Percentiles rank a stretch among this genome's conserved stretches.
These are phyloP conservation scores for Hypomecis punctinalis DNA, from an alignment of 2,888 invertebrate species.

Conservation along the genomic window DNA sequence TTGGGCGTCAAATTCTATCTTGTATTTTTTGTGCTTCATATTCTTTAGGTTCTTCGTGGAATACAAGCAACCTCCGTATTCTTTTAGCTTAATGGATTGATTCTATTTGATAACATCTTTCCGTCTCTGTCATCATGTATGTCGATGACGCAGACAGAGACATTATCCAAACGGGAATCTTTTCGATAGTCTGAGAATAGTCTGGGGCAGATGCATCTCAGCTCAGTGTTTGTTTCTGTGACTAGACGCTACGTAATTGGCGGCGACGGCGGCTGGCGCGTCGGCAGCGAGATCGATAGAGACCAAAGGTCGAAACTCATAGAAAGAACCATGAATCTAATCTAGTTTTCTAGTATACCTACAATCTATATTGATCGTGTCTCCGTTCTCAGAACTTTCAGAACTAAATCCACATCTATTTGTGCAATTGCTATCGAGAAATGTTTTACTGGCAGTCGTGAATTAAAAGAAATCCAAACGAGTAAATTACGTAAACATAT, in stretches of 20 bases:
- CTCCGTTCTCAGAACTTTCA: conserved; percentile 33
- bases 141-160: too few relatives aligned
- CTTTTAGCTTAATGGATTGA: too few relatives aligned
- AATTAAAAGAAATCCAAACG: neutral
- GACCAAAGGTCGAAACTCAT: conserved; percentile 37
- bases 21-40: too few relatives aligned
- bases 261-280: conserved; percentile 5
- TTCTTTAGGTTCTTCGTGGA: too few relatives aligned
- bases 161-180: too few relatives aligned
- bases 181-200: too few relatives aligned
- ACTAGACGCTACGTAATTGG: conserved; percentile 35
- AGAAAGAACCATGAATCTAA: conserved; percentile 26
- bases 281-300: conserved; percentile 38
- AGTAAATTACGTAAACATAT: neutral
- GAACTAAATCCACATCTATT: conserved; percentile 25
- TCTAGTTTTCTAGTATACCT: neutral
- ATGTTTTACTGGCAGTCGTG: neutral
- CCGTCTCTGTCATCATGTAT: too few relatives aligned
- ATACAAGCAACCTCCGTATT: too few relatives aligned
- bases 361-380: conserved; percentile 2
- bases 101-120: too few relatives aligned
- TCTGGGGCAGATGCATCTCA: neutral
- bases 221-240: conserved; percentile 16
- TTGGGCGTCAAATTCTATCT: neutral
- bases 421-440: neutral